phyloP scores from a whole-genome alignment of 2,113 vertebrate genomes.

The Carettochelys insculpta region DNA sequence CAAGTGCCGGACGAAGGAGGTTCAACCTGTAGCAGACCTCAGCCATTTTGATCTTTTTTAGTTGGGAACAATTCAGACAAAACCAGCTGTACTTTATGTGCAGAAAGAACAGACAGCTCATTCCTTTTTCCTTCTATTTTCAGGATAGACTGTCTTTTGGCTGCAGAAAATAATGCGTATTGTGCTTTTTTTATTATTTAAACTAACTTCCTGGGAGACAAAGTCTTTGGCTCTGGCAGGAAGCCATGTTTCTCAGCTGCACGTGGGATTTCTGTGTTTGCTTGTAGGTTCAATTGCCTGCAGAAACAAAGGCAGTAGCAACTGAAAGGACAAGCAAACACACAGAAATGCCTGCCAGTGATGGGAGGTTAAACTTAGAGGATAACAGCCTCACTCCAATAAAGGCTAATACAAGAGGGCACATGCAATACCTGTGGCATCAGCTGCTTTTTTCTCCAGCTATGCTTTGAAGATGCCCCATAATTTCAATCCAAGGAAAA shows the following conservation, averaged over 20 bases:
- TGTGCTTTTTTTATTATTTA: not conserved
- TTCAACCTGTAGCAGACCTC: too few relatives aligned
- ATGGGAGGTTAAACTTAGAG: not conserved
- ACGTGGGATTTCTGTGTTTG: not conserved
- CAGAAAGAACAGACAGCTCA: not conserved
- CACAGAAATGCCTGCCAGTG: not conserved
- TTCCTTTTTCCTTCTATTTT: not conserved
- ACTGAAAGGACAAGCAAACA: too few relatives aligned
- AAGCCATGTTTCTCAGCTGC: slow-evolving; percentile 16
- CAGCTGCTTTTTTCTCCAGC: slow-evolving; percentile 23
- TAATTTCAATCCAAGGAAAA: slow-evolving; percentile 30
- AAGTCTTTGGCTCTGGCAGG: not conserved
- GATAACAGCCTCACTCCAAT: slow-evolving; percentile 10
- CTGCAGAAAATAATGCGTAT: not conserved
- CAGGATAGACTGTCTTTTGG: not conserved
- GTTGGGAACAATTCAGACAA: not conserved
- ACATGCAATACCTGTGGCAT: not conserved
- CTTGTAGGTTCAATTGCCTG: not conserved
- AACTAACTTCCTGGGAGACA: not conserved
- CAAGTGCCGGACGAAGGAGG: too few relatives aligned
- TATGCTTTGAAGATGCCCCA: slow-evolving; percentile 14
- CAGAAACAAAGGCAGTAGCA: not conserved
- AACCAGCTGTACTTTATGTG: not conserved
- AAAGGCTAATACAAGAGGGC: not conserved
- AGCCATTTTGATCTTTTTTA: not conserved